A percentile compares a stretch with the other conserved stretches of the same genome.
These are phyloP conservation scores for Pseudonaja textilis DNA, from an alignment of 2,113 vertebrate genomes.

Conservation along the genomic window DNA sequence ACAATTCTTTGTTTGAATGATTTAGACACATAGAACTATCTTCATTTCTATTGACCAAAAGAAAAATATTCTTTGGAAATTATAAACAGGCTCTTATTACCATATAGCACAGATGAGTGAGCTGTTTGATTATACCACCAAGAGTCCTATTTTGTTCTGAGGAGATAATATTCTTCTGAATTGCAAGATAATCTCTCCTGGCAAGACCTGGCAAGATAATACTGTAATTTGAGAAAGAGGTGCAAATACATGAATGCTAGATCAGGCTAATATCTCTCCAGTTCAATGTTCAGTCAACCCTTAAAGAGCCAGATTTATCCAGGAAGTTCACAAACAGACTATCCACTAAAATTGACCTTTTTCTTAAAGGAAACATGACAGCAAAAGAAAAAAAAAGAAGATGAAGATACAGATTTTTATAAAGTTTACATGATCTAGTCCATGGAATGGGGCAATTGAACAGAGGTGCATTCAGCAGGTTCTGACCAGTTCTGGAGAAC, in stretches of 20 bases:
- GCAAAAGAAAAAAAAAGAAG: too few species aligned
- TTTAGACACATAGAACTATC: neutral
- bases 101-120: neutral
- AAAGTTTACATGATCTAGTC: neutral
- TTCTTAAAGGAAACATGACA: neutral
- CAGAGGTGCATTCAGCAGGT: too few species aligned
- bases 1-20: slow-evolving; percentile 6
- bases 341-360: neutral
- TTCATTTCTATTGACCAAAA: neutral
- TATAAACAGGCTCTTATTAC: neutral
- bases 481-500: too few species aligned
- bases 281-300: neutral
- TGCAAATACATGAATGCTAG: neutral
- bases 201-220: neutral
- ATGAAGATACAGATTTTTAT: neutral
- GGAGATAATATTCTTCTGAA: neutral
- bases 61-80: slow-evolving; percentile 4
- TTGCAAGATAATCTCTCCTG: neutral
- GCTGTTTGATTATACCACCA: neutral
- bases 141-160: neutral
- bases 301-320: neutral
- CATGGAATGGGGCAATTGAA: neutral
- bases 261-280: neutral
- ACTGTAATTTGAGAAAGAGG: neutral
- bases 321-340: neutral